Evolutionary conservation across 2,113 vertebrate genomes (phyloP).

Genomic region (Spheniscus mendiculus): DNA sequence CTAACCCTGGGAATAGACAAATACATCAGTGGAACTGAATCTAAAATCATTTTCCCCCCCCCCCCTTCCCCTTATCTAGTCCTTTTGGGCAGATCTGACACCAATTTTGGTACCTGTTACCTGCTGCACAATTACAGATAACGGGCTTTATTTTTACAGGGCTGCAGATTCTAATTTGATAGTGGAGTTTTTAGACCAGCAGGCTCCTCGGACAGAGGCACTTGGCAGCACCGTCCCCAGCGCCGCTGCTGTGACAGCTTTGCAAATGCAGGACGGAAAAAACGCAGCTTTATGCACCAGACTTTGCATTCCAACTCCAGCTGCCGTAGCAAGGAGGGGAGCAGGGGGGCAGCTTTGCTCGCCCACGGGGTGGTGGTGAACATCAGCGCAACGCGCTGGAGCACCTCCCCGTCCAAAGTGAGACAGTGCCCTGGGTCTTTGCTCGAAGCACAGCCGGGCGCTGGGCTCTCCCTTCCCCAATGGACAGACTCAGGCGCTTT

Average conservation of each 20-base stretch:
- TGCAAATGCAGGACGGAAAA: background rate
- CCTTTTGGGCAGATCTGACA: background rate
- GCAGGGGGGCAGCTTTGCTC: background rate
- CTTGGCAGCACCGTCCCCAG: background rate
- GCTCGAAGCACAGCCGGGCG: accelerated
- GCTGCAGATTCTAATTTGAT: background rate
- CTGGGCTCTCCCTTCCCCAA: background rate
- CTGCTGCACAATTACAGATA: background rate
- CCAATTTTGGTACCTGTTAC: background rate
- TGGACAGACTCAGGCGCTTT: accelerated
- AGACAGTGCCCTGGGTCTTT: background rate
- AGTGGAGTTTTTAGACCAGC: background rate
- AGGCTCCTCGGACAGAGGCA: accelerated
- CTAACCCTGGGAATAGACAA: background rate
- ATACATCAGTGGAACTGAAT: background rate
- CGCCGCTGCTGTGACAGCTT: background rate
- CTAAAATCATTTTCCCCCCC: too few species aligned
- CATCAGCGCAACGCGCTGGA: accelerated
- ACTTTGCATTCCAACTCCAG: accelerated
- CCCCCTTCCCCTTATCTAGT: background rate
- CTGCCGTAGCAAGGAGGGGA: accelerated
- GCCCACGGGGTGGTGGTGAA: background rate
- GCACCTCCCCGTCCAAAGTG: background rate
- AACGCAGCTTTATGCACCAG: background rate
- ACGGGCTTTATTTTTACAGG: background rate